A percentile compares a stretch with the other conserved stretches of the same genome.
These are phyloP conservation scores for Sebastes goodei DNA, from an alignment of 2,797 vertebrate genomes.

Conservation along the genomic window DNA sequence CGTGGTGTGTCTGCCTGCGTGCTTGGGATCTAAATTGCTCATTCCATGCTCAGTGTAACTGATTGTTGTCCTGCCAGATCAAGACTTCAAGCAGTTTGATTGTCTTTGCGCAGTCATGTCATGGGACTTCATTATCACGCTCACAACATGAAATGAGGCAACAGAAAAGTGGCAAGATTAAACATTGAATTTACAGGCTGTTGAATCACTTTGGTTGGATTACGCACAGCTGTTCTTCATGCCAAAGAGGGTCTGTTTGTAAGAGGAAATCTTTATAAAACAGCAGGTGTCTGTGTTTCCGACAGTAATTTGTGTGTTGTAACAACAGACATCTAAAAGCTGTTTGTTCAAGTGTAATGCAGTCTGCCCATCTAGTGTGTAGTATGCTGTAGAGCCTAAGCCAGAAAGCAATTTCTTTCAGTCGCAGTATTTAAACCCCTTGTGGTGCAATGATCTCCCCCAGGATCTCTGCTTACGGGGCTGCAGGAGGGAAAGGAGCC, in stretches of 20 bases:
- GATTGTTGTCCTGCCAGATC: constrained; percentile 35
- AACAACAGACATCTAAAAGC: background rate
- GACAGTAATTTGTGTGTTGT: background rate
- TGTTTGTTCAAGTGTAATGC: background rate
- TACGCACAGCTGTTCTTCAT: background rate
- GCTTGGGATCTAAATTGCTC: constrained; percentile 31
- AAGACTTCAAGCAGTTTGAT: constrained; percentile 48
- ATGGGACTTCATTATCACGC: constrained; percentile 49
- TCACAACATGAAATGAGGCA: background rate
- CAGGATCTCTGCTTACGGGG: constrained; percentile 93
- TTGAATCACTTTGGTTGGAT: background rate
- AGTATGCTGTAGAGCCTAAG: background rate
- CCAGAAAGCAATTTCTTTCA: constrained; percentile 18
- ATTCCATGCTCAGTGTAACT: constrained; percentile 15
- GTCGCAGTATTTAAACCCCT: constrained; percentile 8
- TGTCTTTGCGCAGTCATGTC: constrained; percentile 38
- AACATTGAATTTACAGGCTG: constrained; percentile 5
- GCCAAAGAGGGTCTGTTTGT: background rate
- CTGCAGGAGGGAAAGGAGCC: constrained; percentile 91
- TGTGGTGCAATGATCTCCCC: constrained; percentile 50
- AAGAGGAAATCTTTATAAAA: background rate
- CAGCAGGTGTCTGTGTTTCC: background rate
- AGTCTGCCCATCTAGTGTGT: background rate
- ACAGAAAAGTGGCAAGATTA: background rate
- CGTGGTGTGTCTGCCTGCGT: constrained; percentile 35